Evolutionary conservation across 1,140 invertebrate genomes (phyloP).

Genomic region (Hypsibius dujardini): DNA sequence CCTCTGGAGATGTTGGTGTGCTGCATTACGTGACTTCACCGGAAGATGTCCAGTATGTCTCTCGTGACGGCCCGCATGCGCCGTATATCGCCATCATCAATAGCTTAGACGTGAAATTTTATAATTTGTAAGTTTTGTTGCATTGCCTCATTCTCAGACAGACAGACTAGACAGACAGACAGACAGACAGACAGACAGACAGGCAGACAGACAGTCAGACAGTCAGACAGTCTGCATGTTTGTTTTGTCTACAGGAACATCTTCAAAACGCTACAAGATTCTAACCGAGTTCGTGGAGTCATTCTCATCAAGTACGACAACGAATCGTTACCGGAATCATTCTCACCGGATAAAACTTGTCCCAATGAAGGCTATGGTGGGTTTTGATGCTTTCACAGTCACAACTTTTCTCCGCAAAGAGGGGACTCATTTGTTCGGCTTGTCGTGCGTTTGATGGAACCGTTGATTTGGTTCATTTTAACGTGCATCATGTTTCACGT

Average conservation of each 20-base stretch:
- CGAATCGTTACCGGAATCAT: constrained; percentile 30
- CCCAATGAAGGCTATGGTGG: constrained; percentile 56
- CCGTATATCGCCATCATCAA: constrained; percentile 33
- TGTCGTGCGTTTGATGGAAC: no score
- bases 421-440: constrained; percentile 16
- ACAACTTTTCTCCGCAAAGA: constrained; percentile 20
- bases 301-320: constrained; percentile 34
- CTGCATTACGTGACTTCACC: constrained; percentile 49
- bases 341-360: constrained; percentile 59
- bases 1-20: constrained; percentile 57
- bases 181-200: constrained; percentile 12
- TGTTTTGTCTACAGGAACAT: constrained; percentile 25
- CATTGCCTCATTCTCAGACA: constrained; percentile 9
- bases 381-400: constrained; percentile 26
- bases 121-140: neutral
- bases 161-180: neutral
- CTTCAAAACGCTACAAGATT: constrained; percentile 36
- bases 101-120: constrained; percentile 34
- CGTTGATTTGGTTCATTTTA: no score
- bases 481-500: no score
- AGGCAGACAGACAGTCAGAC: no score
- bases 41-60: constrained; percentile 51
- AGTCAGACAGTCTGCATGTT: no score
- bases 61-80: constrained; percentile 40
- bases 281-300: constrained; percentile 43